A percentile compares a stretch with the other conserved stretches of the same genome.
phyloP scores from a whole-genome alignment of 2,113 vertebrate species.

The Trogon melanurus region DNA sequence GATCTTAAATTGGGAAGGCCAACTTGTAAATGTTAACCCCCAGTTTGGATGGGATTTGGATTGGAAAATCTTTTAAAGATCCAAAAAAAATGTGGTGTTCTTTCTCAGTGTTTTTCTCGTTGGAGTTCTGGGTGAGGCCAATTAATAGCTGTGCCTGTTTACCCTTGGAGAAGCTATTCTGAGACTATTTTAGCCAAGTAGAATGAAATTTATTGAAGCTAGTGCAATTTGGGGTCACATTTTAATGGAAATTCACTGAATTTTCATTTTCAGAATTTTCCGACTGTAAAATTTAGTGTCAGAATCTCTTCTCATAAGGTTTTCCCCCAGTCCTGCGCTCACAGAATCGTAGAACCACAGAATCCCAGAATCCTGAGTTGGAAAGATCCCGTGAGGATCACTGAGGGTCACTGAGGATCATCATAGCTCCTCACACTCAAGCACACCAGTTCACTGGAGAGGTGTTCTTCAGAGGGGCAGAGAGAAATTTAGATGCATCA shows the following conservation, averaged over 20 bases:
- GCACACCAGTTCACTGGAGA: neutral
- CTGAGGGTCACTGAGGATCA: no score
- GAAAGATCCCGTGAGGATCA: fast-evolving
- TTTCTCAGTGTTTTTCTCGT: constrained; percentile 26
- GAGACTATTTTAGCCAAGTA: neutral
- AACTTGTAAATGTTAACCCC: neutral
- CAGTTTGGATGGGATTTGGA: neutral
- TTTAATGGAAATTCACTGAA: neutral
- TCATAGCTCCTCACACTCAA: neutral
- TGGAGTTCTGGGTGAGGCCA: neutral
- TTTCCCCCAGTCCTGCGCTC: neutral
- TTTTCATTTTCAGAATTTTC: neutral
- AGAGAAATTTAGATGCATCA: neutral
- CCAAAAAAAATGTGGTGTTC: neutral
- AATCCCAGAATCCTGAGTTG: neutral
- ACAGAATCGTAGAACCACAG: neutral
- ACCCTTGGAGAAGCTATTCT: neutral
- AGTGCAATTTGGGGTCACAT: neutral
- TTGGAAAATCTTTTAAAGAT: constrained; percentile 19
- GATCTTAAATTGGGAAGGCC: neutral
- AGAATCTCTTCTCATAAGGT: neutral
- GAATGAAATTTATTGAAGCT: neutral
- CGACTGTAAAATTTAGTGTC: neutral
- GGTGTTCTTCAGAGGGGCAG: neutral
- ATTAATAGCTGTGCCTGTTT: neutral